A percentile compares a stretch with the other conserved stretches of the same genome.
Conservation (phyloP, 2,888 invertebrate species). For the Lithosia quadra region DNA sequence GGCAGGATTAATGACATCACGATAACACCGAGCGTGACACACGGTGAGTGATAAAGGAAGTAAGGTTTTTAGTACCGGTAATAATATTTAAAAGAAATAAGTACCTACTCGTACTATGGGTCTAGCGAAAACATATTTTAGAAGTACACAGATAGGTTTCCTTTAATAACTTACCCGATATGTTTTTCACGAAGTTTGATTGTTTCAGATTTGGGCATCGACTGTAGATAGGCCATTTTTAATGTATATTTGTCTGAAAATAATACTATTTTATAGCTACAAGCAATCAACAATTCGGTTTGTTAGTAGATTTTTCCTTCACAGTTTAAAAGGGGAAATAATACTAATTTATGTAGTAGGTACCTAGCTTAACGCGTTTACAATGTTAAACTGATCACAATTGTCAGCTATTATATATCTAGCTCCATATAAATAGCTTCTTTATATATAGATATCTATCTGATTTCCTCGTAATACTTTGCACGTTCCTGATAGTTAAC, state of each 20-base stretch:
- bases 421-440: neutral
- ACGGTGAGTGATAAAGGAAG: too few relatives aligned
- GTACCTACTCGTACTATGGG: too few relatives aligned
- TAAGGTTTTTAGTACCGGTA: too few relatives aligned
- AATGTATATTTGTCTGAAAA: constrained; percentile 49
- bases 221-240: constrained; percentile 88
- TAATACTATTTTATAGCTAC: neutral
- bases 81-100: too few relatives aligned
- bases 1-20: neutral
- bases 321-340: neutral
- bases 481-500: neutral
- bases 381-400: neutral
- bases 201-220: constrained; percentile 93
- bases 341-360: neutral
- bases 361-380: neutral
- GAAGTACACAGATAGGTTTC: neutral
- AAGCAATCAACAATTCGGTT: neutral
- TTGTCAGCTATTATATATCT: neutral
- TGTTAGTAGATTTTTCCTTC: neutral
- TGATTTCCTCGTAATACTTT: neutral
- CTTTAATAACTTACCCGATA: constrained; percentile 90
- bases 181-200: constrained; percentile 93
- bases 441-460: constrained; percentile 4
- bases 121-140: neutral
- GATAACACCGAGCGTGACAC: neutral